These are phyloP conservation scores for Archips xylosteana DNA, from an alignment of 2,888 invertebrate species.

Conservation along the genomic window DNA sequence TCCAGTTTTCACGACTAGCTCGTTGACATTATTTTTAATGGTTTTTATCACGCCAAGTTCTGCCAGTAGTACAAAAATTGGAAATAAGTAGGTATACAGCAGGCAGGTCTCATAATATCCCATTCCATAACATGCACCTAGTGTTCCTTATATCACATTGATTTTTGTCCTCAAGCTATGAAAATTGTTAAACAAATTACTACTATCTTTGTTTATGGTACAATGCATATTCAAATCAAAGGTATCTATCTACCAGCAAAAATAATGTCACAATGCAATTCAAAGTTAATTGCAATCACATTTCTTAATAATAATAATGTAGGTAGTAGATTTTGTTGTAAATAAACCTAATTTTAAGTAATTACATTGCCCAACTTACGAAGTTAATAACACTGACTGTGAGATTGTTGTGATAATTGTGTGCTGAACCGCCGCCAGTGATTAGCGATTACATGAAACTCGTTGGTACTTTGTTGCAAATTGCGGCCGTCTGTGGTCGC, in stretches of 20 bases:
- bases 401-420: slow-evolving; percentile 45
- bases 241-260: neutral
- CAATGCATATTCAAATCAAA: neutral
- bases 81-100: no score
- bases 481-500: slow-evolving; percentile 53
- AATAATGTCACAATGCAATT: neutral
- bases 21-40: neutral
- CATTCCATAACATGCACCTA: no score
- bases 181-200: no score
- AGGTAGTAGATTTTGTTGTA: slow-evolving; percentile 30
- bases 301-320: slow-evolving; percentile 5
- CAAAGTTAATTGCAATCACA: slow-evolving; percentile 3
- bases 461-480: slow-evolving; percentile 49
- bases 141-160: no score
- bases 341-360: slow-evolving; percentile 37
- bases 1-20: slow-evolving; percentile 10
- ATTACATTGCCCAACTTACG: slow-evolving; percentile 36
- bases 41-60: neutral
- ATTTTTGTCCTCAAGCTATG: no score
- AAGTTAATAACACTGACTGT: slow-evolving; percentile 32
- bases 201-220: no score
- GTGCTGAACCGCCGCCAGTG: slow-evolving; percentile 59
- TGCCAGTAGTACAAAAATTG: no score
- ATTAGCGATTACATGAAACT: slow-evolving; percentile 67
- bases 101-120: no score